A percentile compares a stretch with the other conserved stretches of the same genome.
Conservation (phyloP, 2,797 vertebrate species). For the Micrastur ruficollis region DNA sequence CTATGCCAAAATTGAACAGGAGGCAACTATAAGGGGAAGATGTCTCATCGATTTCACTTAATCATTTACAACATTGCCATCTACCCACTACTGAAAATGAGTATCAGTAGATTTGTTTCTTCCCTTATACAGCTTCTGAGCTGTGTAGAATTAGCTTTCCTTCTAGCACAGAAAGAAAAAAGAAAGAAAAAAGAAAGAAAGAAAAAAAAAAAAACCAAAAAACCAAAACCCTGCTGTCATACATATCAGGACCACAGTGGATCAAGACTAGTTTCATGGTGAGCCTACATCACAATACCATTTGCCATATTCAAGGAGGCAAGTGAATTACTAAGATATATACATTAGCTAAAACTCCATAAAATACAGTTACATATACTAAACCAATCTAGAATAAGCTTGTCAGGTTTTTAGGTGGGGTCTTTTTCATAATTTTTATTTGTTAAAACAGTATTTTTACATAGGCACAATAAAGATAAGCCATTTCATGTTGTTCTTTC, state of each 20-base stretch:
- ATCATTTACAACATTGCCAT: conserved; percentile 6
- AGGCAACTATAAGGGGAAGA: conserved; percentile 12
- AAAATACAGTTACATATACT: neutral
- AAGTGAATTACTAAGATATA: neutral
- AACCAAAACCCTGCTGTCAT: neutral
- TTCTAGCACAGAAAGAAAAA: neutral
- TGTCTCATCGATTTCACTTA: conserved; percentile 22
- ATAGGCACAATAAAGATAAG: neutral
- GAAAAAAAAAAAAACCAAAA: neutral
- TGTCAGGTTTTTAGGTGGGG: neutral
- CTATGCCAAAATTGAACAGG: conserved; percentile 31
- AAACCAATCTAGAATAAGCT: neutral
- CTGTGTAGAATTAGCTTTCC: neutral
- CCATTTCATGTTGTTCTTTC: neutral
- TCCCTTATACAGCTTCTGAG: neutral
- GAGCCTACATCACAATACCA: neutral
- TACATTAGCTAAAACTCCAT: neutral
- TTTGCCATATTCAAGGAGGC: neutral
- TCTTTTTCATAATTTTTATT: neutral
- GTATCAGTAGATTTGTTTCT: neutral
- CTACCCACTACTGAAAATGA: neutral
- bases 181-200: neutral
- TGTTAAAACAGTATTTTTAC: neutral
- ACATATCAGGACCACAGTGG: neutral
- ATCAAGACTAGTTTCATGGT: neutral